Conservation (phyloP, 2,797 vertebrate genomes). For the Gouania willdenowi region DNA sequence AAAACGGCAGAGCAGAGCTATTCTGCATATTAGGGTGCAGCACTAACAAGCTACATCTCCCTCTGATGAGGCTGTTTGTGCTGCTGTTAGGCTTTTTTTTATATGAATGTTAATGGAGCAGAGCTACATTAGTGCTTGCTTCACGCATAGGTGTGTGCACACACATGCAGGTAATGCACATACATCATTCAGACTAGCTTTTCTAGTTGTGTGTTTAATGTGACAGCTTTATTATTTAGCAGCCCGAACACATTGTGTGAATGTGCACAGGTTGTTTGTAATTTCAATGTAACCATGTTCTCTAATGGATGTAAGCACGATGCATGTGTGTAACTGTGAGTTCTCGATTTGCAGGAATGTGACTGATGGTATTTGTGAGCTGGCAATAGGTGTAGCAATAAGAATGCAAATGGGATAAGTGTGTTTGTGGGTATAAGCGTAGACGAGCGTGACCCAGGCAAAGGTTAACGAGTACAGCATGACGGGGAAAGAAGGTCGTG, state of each 20-base stretch:
- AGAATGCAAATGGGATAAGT: conserved; percentile 53
- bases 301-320: conserved; percentile 51
- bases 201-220: neutral
- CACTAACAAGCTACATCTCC: conserved; percentile 58
- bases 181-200: conserved; percentile 11
- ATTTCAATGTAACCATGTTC: conserved; percentile 29
- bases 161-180: neutral
- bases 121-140: neutral
- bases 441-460: conserved; percentile 31
- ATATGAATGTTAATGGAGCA: conserved; percentile 47
- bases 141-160: neutral
- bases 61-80: conserved; percentile 70
- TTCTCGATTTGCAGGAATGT: conserved; percentile 52
- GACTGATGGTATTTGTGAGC: conserved; percentile 51
- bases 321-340: conserved; percentile 48
- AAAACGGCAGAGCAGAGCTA: conserved; percentile 46
- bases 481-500: conserved; percentile 53
- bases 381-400: conserved; percentile 35
- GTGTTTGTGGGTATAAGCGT: conserved; percentile 4
- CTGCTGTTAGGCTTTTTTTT: conserved; percentile 41
- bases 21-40: conserved; percentile 52
- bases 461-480: conserved; percentile 55
- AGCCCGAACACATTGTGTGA: neutral
- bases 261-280: conserved; percentile 10
- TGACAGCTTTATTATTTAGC: no score